A percentile compares a stretch with the other conserved stretches of the same genome.
Evolutionary conservation across 2,797 vertebrate species (phyloP).

Genomic region (Aldrovandia affinis): DNA sequence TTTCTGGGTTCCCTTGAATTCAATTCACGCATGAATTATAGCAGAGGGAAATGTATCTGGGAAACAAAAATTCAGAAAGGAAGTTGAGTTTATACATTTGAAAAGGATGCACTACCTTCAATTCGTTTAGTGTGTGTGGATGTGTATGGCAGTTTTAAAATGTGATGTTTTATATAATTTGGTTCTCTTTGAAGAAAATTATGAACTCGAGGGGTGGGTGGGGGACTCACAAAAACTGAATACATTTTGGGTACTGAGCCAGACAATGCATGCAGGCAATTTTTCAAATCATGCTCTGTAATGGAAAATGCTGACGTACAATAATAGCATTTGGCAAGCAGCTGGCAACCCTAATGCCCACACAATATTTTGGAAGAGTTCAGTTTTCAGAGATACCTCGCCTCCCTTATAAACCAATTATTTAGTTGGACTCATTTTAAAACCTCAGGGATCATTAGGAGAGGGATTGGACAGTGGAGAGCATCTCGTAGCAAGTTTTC

Average conservation of each 20-base stretch:
- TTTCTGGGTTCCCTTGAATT: not conserved
- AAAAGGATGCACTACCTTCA: not conserved
- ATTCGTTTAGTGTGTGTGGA: not conserved
- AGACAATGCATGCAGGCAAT: conserved; percentile 18
- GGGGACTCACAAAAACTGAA: conserved; percentile 13
- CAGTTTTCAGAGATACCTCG: conserved; percentile 2
- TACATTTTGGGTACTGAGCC: conserved; percentile 9
- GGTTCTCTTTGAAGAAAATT: not conserved
- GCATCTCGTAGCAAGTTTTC: not conserved
- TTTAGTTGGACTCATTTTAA: conserved; percentile 16
- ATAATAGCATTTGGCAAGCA: conserved; percentile 13
- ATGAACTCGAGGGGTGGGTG: not conserved
- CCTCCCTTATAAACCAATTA: conserved; percentile 18
- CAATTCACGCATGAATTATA: not conserved
- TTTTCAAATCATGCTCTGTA: conserved; percentile 29
- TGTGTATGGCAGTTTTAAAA: not conserved
- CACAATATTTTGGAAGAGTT: conserved; percentile 19
- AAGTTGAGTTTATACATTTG: not conserved
- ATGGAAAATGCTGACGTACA: conserved; percentile 32
- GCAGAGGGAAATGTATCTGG: not conserved
- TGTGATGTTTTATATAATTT: not conserved
- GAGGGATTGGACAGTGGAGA: conserved; percentile 2
- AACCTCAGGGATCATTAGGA: not conserved
- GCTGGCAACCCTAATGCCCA: conserved; percentile 21
- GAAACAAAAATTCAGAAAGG: not conserved